Evolutionary conservation across 1,140 invertebrate genomes (phyloP).

Genomic region (Teleopsis dalmanni): DNA sequence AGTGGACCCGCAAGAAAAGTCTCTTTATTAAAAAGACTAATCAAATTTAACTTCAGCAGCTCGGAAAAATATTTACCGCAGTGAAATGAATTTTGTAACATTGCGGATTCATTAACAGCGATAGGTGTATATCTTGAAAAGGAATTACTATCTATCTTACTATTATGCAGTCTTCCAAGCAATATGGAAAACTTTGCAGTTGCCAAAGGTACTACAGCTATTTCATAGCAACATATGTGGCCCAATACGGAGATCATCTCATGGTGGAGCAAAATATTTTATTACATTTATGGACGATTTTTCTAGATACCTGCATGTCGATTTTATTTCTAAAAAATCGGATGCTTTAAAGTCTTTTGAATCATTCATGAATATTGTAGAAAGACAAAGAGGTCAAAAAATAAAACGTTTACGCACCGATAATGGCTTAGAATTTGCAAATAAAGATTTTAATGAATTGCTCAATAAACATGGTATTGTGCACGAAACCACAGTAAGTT

Average conservation of each 20-base stretch:
- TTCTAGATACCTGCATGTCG: conserved; percentile 27
- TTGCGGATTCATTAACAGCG: background rate
- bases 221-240: conserved; percentile 43
- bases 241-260: conserved; percentile 27
- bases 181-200: conserved; percentile 1
- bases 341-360: conserved; percentile 36
- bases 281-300: conserved; percentile 43
- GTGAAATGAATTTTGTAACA: background rate
- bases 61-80: background rate
- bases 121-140: background rate
- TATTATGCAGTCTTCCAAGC: background rate
- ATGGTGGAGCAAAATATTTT: conserved; percentile 38
- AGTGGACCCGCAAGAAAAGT: background rate
- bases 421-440: conserved; percentile 11
- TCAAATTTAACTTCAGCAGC: background rate
- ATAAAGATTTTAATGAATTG: conserved; percentile 5
- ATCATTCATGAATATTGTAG: conserved; percentile 21
- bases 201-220: conserved; percentile 25
- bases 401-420: conserved; percentile 10
- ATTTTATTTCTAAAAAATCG: conserved; percentile 41
- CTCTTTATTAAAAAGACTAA: background rate
- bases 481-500: conserved; percentile 22
- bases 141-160: background rate
- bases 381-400: conserved; percentile 24
- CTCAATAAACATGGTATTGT: conserved; percentile 15